Percentiles rank a stretch among this genome's conserved stretches.
These are phyloP conservation scores for Thereva unica DNA, from an alignment of 2,888 invertebrate genomes.

Conservation along the genomic window DNA sequence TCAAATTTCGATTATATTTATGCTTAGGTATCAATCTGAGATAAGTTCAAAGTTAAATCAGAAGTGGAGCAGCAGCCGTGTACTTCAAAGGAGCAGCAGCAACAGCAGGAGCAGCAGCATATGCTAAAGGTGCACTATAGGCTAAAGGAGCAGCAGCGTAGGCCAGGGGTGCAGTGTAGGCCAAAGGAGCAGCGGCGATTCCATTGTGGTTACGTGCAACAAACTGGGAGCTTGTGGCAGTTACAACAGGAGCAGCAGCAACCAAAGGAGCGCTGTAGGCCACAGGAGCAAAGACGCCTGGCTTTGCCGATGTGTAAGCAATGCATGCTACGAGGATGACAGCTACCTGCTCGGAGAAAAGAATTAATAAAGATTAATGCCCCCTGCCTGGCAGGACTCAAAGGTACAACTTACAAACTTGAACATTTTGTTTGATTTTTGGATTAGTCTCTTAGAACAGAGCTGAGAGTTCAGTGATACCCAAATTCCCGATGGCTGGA, in stretches of 20 bases:
- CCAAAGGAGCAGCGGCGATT: slow-evolving; percentile 53
- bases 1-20: too few relatives aligned
- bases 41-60: not conserved
- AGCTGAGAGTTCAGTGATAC: too few relatives aligned
- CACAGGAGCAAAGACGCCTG: slow-evolving; percentile 47
- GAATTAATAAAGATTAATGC: not conserved
- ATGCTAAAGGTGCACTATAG: slow-evolving; percentile 13
- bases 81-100: slow-evolving; percentile 31
- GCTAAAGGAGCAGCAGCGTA: slow-evolving; percentile 10
- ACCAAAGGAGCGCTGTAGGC: slow-evolving; percentile 54
- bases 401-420: not conserved
- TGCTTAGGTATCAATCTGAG: too few relatives aligned
- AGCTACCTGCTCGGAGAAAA: slow-evolving; percentile 4
- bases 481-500: too few relatives aligned
- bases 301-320: slow-evolving; percentile 53
- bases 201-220: slow-evolving; percentile 64
- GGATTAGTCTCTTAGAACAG: not conserved
- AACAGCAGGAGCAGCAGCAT: slow-evolving; percentile 33
- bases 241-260: slow-evolving; percentile 59
- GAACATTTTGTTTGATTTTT: slow-evolving; percentile 4
- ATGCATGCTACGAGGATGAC: slow-evolving; percentile 49
- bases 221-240: slow-evolving; percentile 65
- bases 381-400: too few relatives aligned
- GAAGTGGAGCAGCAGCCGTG: slow-evolving; percentile 49
- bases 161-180: slow-evolving; percentile 4